Percentiles rank a stretch among this genome's conserved stretches.
Evolutionary conservation across 2,888 invertebrate species (phyloP).

Genomic region (Macrophya annulata): DNA sequence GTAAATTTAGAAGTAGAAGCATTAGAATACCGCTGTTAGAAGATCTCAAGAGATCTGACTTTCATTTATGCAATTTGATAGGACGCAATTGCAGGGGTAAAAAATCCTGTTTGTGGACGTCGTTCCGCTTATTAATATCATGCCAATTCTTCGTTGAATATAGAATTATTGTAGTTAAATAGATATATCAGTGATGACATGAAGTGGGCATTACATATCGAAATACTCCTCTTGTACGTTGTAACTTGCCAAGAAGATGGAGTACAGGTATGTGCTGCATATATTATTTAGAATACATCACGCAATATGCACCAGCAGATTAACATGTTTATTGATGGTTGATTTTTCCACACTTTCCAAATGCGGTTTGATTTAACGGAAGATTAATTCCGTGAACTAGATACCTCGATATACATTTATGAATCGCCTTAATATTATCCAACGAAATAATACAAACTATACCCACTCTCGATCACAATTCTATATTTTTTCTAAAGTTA

Average conservation of each 20-base stretch:
- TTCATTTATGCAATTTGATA: background rate
- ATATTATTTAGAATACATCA: conserved; percentile 23
- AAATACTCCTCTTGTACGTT: conserved; percentile 55
- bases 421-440: background rate
- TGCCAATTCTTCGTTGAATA: conserved; percentile 23
- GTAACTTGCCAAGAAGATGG: conserved; percentile 54
- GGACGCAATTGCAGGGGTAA: background rate
- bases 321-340: background rate
- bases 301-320: background rate
- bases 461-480: background rate
- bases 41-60: background rate
- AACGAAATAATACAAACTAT: background rate
- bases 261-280: conserved; percentile 51
- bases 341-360: conserved; percentile 33
- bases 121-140: background rate
- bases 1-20: conserved; percentile 43
- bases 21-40: background rate
- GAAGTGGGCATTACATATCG: conserved; percentile 57
- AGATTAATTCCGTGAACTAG: background rate
- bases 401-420: conserved; percentile 29
- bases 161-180: conserved; percentile 36
- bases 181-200: conserved; percentile 55
- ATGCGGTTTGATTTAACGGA: background rate
- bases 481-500: background rate
- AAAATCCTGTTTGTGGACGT: background rate